Base-by-base conservation (phyloP, 2,888 invertebrate genomes). In the Pachycephus smyrnensis region DNA sequence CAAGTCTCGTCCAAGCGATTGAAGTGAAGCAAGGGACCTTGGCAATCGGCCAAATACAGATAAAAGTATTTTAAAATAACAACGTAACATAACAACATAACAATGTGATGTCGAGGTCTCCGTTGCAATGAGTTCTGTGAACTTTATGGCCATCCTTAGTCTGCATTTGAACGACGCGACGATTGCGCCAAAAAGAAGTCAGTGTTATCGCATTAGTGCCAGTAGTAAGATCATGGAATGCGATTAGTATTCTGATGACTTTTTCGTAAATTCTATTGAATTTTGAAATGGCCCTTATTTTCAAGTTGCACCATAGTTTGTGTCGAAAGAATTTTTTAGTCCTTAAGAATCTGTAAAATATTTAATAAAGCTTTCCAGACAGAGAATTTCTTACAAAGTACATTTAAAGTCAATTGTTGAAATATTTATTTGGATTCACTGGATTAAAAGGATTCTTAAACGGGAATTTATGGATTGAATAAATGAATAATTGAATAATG, bases 41-140 rank as follows among this genome's bases (percentile, higher is more conserved):
- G 89, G 89, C 88, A 84, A 84, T 86, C 84, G 80, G 84, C 90
- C 89, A 90, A 88, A 86, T 84, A 86, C 86, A 84, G 86, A 85
- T 83, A 85, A 88, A 88, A 87, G 86, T 85, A 85, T 86, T 87
- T 86, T 85, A 88, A 85, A 85, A 86, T 86, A 73, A 76, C 82
- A 75, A 82, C 83, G 83, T 86, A 84, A 87, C 83, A 55, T 23
- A 77, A 78, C 78, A 79, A 30, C 79, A 55, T 23, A 77, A 78
- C 78, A 79, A 30, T 78, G 68, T 69, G 69, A 79, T 74, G 15
- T 71, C 31, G 32, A 71, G 75, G 78, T 80, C 73, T 80, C 36
- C 74, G 81, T 83, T 81, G 77, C 79, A 79, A 77, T 73, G 77
- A 79, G 81, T 83, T 85, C 82, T 55, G n/a, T 81, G 83, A 83